A percentile compares a stretch with the other conserved stretches of the same genome.
Evolutionary conservation across 2,797 vertebrate genomes (phyloP).

Genomic region (Alosa sapidissima): DNA sequence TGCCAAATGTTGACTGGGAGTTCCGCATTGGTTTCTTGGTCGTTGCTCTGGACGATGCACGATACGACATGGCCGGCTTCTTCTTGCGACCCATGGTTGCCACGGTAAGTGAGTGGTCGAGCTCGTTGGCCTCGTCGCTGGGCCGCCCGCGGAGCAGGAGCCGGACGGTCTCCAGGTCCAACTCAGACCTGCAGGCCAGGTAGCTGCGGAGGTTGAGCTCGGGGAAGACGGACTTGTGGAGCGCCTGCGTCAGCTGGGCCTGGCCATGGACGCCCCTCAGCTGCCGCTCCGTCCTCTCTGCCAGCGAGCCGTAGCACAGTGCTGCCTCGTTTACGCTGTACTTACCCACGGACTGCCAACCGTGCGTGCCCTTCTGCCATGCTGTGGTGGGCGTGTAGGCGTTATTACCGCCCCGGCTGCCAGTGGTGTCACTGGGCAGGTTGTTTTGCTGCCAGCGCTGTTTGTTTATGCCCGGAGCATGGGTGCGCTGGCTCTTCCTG

Average conservation of each 20-base stretch:
- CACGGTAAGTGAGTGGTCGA: constrained; percentile 68
- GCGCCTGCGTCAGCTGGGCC: constrained; percentile 59
- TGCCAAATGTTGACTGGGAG: constrained; percentile 40
- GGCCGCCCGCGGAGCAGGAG: constrained; percentile 65
- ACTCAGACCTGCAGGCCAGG: constrained; percentile 73
- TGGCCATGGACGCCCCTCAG: constrained; percentile 60
- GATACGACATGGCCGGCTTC: constrained; percentile 39
- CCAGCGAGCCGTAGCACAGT: constrained; percentile 66
- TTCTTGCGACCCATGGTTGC: constrained; percentile 51
- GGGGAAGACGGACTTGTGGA: constrained; percentile 69
- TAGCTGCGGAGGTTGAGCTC: constrained; percentile 77
- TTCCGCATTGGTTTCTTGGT: background rate
- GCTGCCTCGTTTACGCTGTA: constrained; percentile 54
- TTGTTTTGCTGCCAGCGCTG: constrained; percentile 52
- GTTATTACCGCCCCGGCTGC: background rate
- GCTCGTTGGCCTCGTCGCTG: constrained; percentile 66
- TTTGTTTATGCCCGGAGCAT: constrained; percentile 54
- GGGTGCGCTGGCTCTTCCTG: constrained; percentile 44
- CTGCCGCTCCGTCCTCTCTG: constrained; percentile 59
- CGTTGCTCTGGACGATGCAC: background rate
- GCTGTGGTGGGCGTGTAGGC: constrained; percentile 29
- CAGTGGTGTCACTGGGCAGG: background rate
- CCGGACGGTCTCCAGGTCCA: constrained; percentile 70
- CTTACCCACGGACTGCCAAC: constrained; percentile 50
- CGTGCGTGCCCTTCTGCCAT: constrained; percentile 50